Base-by-base conservation (phyloP, 2,888 invertebrate species). In the Carterocephalus palaemon region DNA sequence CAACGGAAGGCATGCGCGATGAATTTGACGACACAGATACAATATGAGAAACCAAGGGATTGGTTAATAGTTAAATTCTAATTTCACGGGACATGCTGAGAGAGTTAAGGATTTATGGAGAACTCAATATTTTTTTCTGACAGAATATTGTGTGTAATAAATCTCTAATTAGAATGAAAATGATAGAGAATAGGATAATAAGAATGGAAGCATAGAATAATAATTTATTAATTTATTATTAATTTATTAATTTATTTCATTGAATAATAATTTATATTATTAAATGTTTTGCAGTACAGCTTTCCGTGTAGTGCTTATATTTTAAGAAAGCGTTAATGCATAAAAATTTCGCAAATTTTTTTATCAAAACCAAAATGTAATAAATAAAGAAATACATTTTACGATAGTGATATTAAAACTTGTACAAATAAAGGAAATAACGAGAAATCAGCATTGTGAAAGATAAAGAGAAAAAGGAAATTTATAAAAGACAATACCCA, bases 401-500 rank as follows among this genome's bases (percentile, higher is more conserved):
- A n/a, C n/a, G n/a, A n/a, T n/a, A n/a, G n/a, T n/a, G n/a, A n/a
- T n/a, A n/a, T n/a, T n/a, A n/a, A n/a, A n/a, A n/a, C n/a, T n/a
- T n/a, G n/a, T n/a, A n/a, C n/a, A n/a, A n/a, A n/a, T n/a, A n/a
- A n/a, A n/a, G 47, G 54, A 55, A 68, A 71, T 70, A 69, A 73
- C 73, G 74, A 80, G 75, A 82, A 76, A 78, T 77, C 70, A 79
- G 74, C 61, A 48, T 41, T 46, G 46, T 39, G 54, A 54, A 36
- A 36, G 42, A 43, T 45, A 56, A 49, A 17, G 47, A 52, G 49
- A 38, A 47, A 36, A 47, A 40, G 51, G 46, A 49, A 43, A 47
- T 38, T 23, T 17, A 8, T 23, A 42, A 17, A 52, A 51, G 36
- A 50, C 48, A 49, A 60, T 75, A 81, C 84, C 85, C 84, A 85